Evolutionary conservation across 2,113 vertebrate genomes (phyloP), one percentile per base, ranked within the genome.

Genomic region (Perccottus glenii): DNA sequence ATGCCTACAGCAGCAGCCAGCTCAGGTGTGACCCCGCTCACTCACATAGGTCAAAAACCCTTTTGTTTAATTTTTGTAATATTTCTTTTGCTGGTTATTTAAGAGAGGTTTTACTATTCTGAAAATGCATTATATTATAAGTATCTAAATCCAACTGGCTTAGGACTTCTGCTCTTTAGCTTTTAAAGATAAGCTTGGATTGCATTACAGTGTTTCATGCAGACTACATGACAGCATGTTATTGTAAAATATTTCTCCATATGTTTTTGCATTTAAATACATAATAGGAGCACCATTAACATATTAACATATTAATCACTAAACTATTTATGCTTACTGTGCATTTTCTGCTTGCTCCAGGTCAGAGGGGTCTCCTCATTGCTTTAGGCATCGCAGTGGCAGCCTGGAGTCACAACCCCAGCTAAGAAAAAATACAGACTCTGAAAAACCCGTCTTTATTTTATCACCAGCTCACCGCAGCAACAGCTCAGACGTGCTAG

Each of bases 1-100:
- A 96, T 0, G 96, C 96, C 83, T 96, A 96, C 92, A 98, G 97
- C 86, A 98, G 95, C 94, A 96, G 92, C 92, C 95, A 97, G 84
- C 85, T 97, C 76, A 94, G 95, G 97, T 98, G 92, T 85, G 91
- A 74, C 45, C 33, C 48, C 66, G 2, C 50, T 8, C 57, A 55
- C 47, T 68, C 47, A 14, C 14, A 19, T 44, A 33, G 8, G 9
- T 50, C 14, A 42, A 36, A 3, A 42, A 45, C 51, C n/a, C 50
- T 51, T 53, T 42, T 44, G 0, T n/a, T 57, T 33, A 10, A 48
- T 3, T 27, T 27, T 27, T 27, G 19, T 27, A 27, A 27, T 27
- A 3, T 27, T 27, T 27, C 1, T 27, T 27, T 27, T 27, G 19
- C 3, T 27, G 19, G 19, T 27, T 27, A 27, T 27, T n/a, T n/a